Evolutionary conservation across 1,140 invertebrate genomes (phyloP).

Genomic region (Neodiprion lecontei): DNA sequence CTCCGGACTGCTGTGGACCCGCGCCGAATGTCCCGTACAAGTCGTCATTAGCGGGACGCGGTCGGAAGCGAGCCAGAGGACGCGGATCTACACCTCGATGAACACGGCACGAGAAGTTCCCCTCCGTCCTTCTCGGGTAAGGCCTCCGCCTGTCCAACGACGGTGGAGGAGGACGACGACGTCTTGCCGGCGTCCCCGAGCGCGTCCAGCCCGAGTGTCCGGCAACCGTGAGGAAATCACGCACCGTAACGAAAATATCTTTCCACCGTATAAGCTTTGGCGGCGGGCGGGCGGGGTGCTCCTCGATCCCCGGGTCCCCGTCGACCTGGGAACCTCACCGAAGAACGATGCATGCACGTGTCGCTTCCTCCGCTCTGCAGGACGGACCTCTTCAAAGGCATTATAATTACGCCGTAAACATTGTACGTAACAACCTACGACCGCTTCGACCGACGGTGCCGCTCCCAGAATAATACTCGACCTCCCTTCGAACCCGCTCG

Average conservation of each 20-base stretch:
- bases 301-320: neutral
- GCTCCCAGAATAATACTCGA: no score
- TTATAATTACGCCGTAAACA: slow-evolving; percentile 5
- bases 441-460: neutral
- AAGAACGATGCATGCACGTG: neutral
- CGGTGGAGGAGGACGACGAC: no score
- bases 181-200: neutral
- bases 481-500: no score
- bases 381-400: slow-evolving; percentile 4
- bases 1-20: neutral
- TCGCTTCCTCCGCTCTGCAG: neutral
- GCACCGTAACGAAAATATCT: neutral
- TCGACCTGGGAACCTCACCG: neutral
- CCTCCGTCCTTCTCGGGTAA: neutral
- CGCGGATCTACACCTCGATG: slow-evolving; percentile 6
- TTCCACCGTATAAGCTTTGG: neutral
- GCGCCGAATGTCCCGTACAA: neutral
- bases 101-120: slow-evolving; percentile 4
- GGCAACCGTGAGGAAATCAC: slow-evolving; percentile 4
- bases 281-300: neutral
- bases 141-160: neutral
- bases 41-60: neutral
- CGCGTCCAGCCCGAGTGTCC: neutral
- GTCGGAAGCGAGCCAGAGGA: neutral
- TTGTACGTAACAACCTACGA: slow-evolving; percentile 4